Evolutionary conservation across 2,113 vertebrate species (phyloP).

Genomic region (Okapia johnstoni): DNA sequence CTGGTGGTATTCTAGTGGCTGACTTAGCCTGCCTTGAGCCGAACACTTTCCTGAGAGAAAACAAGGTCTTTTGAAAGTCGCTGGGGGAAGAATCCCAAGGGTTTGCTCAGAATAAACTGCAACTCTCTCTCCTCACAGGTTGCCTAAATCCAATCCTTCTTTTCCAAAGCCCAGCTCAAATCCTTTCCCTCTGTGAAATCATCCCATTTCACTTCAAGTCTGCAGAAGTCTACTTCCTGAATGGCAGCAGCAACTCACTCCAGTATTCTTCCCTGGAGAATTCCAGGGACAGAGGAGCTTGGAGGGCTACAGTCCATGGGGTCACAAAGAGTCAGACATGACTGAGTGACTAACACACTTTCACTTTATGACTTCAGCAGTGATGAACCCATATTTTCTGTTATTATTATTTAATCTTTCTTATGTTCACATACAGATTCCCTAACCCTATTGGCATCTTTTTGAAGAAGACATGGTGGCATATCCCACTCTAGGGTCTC

Average conservation of each 20-base stretch:
- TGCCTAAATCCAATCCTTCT: neutral
- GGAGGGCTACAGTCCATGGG: neutral
- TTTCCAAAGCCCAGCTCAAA: neutral
- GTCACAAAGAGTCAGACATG: neutral
- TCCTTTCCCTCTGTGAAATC: neutral
- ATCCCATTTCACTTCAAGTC: neutral
- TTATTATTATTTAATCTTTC: neutral
- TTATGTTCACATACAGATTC: neutral
- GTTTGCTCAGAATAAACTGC: neutral
- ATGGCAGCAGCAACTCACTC: too few relatives aligned
- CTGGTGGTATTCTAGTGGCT: neutral
- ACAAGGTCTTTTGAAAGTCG: neutral
- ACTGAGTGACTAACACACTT: neutral
- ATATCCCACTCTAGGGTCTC: fast-evolving
- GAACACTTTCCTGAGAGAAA: neutral
- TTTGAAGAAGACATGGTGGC: too few relatives aligned
- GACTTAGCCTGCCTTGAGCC: neutral
- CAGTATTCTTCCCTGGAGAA: too few relatives aligned
- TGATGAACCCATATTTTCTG: neutral
- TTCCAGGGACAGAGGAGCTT: neutral
- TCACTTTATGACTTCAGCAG: neutral
- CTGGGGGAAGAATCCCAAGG: neutral
- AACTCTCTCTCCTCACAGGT: neutral
- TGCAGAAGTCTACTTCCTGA: neutral
- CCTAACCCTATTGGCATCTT: neutral